Evolutionary conservation across 1,140 invertebrate species (phyloP), one percentile per base, ranked within the genome.

Genomic region (Dreissena polymorpha): DNA sequence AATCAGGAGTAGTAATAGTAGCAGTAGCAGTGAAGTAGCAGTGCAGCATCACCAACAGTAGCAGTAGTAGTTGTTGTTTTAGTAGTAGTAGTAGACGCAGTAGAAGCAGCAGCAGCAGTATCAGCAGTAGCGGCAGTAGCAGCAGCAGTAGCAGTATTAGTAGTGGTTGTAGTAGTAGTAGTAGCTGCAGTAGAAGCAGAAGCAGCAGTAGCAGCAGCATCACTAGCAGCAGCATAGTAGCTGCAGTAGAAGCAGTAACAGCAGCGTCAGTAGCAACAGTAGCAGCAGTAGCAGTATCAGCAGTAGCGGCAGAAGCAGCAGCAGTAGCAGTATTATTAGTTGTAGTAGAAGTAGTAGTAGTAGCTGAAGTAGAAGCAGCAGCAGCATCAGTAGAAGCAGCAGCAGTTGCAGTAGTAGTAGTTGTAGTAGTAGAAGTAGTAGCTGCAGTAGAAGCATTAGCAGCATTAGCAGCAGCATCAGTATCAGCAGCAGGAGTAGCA

Each of bases 401-500:
- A 81, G 73, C 79, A 80, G 78, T 81, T 53, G 74, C 53, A 81
- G 78, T 81, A 81, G 78, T 79, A 81, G 78, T 81, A 77, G 74
- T 81, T 80, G 73, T 81, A 81, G 78, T 55, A 81, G 78, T 55
- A 81, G 73, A 53, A 81, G 73, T 78, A 81, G 72, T 79, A 81
- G 78, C n/a, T 80, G 29, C 79, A 81, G 78, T 81, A 81, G 78
- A 80, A 81, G 78, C 79, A 81, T 73, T 81, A 81, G 53, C 18
- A 55, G 53, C 12, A 55, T 12, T 55, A 55, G 53, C 18, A 55
- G 53, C 18, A 51, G 78, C n/a, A n/a, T n/a, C n/a, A n/a, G n/a
- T n/a, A n/a, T n/a, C n/a, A n/a, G n/a, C n/a, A n/a, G n/a, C n/a
- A 81, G 78, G 79, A 81, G 78, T 81, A 78, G 78, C 79, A 81